Percentiles rank a stretch among this genome's conserved stretches.
Conservation (phyloP, 2,888 invertebrate species). For the Drosophila longiperda region DNA sequence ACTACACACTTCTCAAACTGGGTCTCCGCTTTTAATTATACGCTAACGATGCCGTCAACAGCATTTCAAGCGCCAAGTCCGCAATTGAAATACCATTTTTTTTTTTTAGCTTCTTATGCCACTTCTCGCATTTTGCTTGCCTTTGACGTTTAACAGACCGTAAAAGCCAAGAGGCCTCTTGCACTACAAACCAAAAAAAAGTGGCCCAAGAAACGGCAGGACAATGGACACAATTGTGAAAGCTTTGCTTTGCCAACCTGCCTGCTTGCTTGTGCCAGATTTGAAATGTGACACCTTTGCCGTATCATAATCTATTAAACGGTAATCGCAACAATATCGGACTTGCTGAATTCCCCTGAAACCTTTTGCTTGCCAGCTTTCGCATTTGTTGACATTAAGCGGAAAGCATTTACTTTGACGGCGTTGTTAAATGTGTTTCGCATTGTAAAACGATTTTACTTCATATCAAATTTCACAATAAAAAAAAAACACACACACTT, state of each 20-base stretch:
- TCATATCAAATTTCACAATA: slow-evolving; percentile 35
- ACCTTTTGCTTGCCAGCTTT: slow-evolving; percentile 26
- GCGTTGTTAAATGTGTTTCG: slow-evolving; percentile 52
- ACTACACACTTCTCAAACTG: slow-evolving; percentile 42
- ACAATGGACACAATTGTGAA: slow-evolving; percentile 5
- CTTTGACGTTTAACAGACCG: slow-evolving; percentile 35
- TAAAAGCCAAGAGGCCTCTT: slow-evolving; percentile 22
- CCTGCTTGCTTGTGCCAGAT: slow-evolving; percentile 6
- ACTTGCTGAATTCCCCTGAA: slow-evolving; percentile 1
- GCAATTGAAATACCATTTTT: slow-evolving; percentile 39
- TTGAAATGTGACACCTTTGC: slow-evolving; percentile 27
- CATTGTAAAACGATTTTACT: slow-evolving; percentile 24
- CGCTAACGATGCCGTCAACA: slow-evolving; percentile 50
- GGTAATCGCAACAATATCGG: slow-evolving; percentile 29
- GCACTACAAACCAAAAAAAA: slow-evolving; percentile 12
- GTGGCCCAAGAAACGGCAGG: slow-evolving; percentile 6
- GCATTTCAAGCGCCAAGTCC: slow-evolving; percentile 26
- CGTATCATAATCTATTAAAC: slow-evolving; percentile 38
- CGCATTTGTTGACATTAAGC: slow-evolving; percentile 59
- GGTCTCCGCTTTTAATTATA: slow-evolving; percentile 59
- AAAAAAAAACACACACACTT: not conserved
- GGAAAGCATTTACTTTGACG: slow-evolving; percentile 53
- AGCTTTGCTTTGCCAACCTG: slow-evolving; percentile 5
- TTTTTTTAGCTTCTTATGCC: slow-evolving; percentile 5
- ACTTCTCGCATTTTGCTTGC: slow-evolving; percentile 1